Evolutionary conservation across 2,797 vertebrate species (phyloP).

Genomic region (Tamandua tetradactyla): DNA sequence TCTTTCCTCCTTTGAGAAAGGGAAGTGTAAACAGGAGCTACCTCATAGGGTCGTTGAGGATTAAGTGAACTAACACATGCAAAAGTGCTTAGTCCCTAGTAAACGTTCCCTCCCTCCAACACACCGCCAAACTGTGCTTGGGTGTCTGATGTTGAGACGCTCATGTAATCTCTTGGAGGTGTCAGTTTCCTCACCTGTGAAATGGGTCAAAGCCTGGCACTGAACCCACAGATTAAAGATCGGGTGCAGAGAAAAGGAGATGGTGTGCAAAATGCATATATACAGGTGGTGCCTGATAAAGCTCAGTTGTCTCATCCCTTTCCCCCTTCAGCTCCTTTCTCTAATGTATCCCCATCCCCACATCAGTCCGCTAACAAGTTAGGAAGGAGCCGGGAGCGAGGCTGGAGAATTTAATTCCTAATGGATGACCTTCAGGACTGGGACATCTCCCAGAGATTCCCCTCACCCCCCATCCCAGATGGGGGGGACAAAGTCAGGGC

Average conservation of each 20-base stretch:
- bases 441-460: neutral
- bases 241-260: constrained; percentile 4
- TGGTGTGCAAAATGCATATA: neutral
- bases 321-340: neutral
- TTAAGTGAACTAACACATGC: neutral
- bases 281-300: neutral
- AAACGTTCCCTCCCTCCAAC: neutral
- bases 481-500: neutral
- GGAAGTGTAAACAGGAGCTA: constrained; percentile 1
- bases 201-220: constrained; percentile 23
- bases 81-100: neutral
- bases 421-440: constrained; percentile 26
- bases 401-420: constrained; percentile 78
- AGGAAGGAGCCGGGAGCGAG: constrained; percentile 28
- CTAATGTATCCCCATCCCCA: neutral
- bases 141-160: neutral
- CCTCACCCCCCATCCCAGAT: constrained; percentile 27
- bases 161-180: neutral
- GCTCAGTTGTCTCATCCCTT: neutral
- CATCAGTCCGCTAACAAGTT: neutral
- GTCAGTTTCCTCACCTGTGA: constrained; percentile 47
- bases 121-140: neutral
- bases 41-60: constrained; percentile 43
- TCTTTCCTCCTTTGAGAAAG: constrained; percentile 1
- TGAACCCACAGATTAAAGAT: neutral